Conservation (phyloP, 1,140 invertebrate species). For the Leptinotarsa defecta region DNA sequence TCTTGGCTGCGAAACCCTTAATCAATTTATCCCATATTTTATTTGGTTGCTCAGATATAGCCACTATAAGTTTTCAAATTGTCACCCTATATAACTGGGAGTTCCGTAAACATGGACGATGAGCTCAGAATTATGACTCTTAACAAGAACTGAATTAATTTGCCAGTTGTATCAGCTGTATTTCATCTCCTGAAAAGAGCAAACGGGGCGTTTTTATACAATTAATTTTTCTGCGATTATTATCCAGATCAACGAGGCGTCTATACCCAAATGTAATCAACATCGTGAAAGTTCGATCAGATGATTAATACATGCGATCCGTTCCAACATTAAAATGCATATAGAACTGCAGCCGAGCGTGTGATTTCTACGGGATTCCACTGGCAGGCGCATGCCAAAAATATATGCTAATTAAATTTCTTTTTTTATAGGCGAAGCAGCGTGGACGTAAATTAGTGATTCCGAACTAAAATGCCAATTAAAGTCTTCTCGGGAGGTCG, state of each 20-base stretch:
- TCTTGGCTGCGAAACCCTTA: too few species aligned
- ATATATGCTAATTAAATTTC: neutral
- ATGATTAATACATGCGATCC: neutral
- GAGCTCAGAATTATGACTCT: too few species aligned
- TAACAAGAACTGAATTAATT: too few species aligned
- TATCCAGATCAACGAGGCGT: neutral
- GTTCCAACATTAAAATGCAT: neutral
- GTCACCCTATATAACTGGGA: too few species aligned
- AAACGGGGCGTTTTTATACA: too few species aligned
- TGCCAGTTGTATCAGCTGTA: too few species aligned
- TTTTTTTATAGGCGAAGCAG: neutral
- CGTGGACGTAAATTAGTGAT: neutral
- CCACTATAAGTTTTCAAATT: too few species aligned
- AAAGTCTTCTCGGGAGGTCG: neutral
- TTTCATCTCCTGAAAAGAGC: too few species aligned
- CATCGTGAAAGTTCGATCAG: neutral
- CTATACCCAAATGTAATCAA: neutral
- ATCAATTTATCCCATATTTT: too few species aligned
- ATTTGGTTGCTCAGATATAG: too few species aligned
- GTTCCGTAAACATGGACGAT: too few species aligned
- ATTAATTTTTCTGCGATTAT: too few species aligned
- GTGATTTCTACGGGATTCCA: neutral
- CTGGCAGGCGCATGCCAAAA: slow-evolving; percentile 1
- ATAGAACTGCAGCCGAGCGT: neutral
- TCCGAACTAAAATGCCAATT: neutral